These are phyloP conservation scores for Danio jaintianensis DNA, from an alignment of 2,797 vertebrate species.

Conservation along the genomic window DNA sequence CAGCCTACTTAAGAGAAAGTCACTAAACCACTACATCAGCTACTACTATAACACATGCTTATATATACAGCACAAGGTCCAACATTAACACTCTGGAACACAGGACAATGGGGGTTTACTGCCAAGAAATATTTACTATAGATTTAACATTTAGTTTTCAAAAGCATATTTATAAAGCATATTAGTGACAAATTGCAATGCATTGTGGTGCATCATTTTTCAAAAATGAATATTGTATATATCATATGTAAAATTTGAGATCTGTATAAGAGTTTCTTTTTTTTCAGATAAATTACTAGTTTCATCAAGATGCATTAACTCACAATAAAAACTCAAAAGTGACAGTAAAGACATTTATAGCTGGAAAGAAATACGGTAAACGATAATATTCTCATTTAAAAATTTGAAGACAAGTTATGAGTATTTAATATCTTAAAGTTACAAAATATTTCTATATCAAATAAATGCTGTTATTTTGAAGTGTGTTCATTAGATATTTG, in stretches of 20 bases:
- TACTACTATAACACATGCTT: constrained; percentile 8
- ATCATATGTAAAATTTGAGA: too few relatives aligned
- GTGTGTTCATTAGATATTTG: too few relatives aligned
- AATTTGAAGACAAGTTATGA: too few relatives aligned
- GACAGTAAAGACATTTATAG: neutral
- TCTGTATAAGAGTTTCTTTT: too few relatives aligned
- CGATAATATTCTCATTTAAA: too few relatives aligned
- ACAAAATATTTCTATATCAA: too few relatives aligned
- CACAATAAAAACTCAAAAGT: too few relatives aligned
- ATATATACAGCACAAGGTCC: neutral
- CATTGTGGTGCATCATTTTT: neutral
- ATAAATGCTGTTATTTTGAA: too few relatives aligned
- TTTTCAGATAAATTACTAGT: neutral
- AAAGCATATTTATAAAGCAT: too few relatives aligned
- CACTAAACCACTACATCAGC: constrained; percentile 1
- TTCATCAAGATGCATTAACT: neutral
- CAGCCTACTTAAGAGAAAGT: constrained; percentile 40
- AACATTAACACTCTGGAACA: neutral
- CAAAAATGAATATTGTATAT: too few relatives aligned
- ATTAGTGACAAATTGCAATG: neutral
- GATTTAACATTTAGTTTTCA: neutral
- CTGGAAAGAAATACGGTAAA: too few relatives aligned
- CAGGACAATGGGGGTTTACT: neutral
- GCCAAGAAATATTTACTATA: neutral
- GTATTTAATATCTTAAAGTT: too few relatives aligned